These are phyloP conservation scores for Clarias gariepinus DNA, from an alignment of 2,113 vertebrate species.

Conservation along the genomic window DNA sequence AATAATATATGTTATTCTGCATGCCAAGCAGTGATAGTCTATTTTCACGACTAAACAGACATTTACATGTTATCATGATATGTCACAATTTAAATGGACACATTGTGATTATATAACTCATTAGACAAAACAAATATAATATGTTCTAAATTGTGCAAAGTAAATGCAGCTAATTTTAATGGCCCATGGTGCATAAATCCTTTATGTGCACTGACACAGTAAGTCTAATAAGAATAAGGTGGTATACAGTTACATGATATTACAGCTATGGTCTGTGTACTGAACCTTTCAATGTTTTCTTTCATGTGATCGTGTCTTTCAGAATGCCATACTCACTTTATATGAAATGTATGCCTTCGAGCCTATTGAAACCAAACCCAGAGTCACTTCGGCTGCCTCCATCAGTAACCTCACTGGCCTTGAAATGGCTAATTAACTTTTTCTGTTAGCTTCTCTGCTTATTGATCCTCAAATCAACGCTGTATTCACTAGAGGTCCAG, in stretches of 20 bases:
- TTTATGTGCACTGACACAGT: neutral
- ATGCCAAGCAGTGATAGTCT: neutral
- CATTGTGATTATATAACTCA: neutral
- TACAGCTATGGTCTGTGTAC: neutral
- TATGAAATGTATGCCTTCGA: conserved; percentile 5
- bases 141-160: neutral
- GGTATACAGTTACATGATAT: neutral
- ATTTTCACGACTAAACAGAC: neutral
- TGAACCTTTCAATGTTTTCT: neutral
- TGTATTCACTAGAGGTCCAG: conserved; percentile 37
- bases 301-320: neutral
- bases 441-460: conserved; percentile 39
- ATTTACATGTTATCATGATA: neutral
- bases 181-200: neutral
- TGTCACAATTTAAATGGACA: neutral
- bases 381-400: neutral
- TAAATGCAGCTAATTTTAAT: neutral
- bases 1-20: neutral
- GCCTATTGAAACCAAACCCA: neutral
- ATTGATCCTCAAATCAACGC: conserved; percentile 41
- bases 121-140: neutral
- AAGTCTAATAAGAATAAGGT: neutral
- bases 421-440: conserved; percentile 49
- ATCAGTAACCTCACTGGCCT: conserved; percentile 31
- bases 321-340: neutral